Base-by-base conservation (phyloP, 2,113 vertebrate genomes). In the Gallinago undulata region DNA sequence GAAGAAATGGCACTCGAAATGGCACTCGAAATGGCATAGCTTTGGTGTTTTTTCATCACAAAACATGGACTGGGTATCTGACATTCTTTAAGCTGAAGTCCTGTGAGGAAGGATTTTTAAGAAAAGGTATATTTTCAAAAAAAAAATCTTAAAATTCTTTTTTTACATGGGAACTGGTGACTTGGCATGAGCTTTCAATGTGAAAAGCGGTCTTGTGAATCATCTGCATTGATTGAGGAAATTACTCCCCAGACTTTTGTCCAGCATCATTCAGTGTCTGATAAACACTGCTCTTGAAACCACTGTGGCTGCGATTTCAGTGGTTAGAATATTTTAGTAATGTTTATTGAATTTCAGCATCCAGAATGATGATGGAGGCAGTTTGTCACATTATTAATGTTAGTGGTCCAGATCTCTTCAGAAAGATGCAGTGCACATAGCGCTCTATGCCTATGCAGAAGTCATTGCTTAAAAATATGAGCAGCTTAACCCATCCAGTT, bases 281-380 rank as follows among this genome's bases (percentile, higher is more conserved):
- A 63, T 89, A 84, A 94, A 74, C 41, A 41, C 62, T 79, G 66
- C 53, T 87, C 33, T 89, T 91, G 73, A 84, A 87, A 84, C 2
- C 15, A 33, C 47, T 21, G 48, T 69, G 69, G 31, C 73, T 95
- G n/a, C 62, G 62, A 91, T 91, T 93, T 95, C 82, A 89, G 57
- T 76, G 57, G 45, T 91, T 92, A 93, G 80, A 89, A 76, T 92
- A 89, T 93, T 93, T 90, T 87, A 95, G 63, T 82, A 90, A 92
- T 94, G 69, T 82, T 94, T 83, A 92, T 82, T 96, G 90, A 82
- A 92, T 95, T 90, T 73, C 50, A 82, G 45, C 41, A 92, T 89
- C 68, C 41, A 73, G 69, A 91, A 30, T 81, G 55, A 92, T 84
- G 94, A 76, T 81, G 35, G 74, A 81, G 37, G 41, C 78, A 87